Evolutionary conservation across 2,888 invertebrate genomes (phyloP).

Genomic region (Rhagonycha lutea): DNA sequence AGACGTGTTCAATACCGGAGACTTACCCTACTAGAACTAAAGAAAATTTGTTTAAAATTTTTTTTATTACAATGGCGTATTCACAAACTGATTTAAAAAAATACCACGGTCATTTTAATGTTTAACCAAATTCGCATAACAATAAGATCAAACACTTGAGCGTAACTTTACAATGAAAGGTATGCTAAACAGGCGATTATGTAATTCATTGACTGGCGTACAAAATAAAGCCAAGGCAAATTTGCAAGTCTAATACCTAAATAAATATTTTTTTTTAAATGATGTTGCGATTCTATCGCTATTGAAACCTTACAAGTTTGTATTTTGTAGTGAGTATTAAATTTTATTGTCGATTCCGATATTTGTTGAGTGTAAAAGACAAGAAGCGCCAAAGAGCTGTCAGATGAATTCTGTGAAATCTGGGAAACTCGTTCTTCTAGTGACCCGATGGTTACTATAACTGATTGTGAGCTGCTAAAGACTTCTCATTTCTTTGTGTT

Average conservation of each 20-base stretch:
- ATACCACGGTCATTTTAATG: not conserved
- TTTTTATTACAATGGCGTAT: not conserved
- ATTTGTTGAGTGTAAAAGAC: conserved; percentile 14
- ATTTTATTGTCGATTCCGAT: conserved; percentile 14
- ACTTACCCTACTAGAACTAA: not conserved
- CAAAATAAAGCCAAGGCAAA: not conserved
- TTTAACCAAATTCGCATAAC: not conserved
- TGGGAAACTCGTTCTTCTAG: conserved; percentile 33
- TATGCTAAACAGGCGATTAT: not conserved
- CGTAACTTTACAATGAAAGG: not conserved
- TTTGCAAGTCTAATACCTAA: not conserved
- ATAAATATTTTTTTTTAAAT: not conserved
- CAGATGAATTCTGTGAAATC: conserved; percentile 33
- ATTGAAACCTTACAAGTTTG: not conserved
- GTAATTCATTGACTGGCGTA: not conserved
- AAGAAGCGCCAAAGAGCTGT: conserved; percentile 23
- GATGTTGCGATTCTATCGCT: not conserved
- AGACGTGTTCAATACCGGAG: too few species aligned
- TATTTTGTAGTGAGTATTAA: not conserved
- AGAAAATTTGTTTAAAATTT: not conserved
- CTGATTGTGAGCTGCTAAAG: conserved; percentile 19
- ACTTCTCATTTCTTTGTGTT: conserved; percentile 29
- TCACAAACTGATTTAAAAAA: not conserved
- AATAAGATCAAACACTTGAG: not conserved
- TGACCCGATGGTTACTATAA: conserved; percentile 23